A percentile compares a stretch with the other conserved stretches of the same genome.
Conservation (phyloP, 1,140 invertebrate species). For the Neotoxoptera formosana region DNA sequence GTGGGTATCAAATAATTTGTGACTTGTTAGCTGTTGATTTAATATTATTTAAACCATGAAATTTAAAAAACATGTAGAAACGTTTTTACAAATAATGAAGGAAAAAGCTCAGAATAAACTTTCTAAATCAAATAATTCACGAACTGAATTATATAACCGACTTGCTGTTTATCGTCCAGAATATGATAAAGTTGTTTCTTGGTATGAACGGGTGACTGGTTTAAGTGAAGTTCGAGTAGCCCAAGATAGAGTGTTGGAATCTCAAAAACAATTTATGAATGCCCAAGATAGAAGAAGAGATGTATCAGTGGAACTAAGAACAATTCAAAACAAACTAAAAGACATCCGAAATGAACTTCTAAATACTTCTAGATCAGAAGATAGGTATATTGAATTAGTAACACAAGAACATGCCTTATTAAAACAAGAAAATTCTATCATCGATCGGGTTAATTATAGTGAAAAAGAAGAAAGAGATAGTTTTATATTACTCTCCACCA, state of each 20-base stretch:
- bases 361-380: conserved; percentile 73
- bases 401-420: conserved; percentile 64
- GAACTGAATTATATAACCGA: conserved; percentile 38
- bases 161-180: conserved; percentile 42
- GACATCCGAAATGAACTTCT: conserved; percentile 74
- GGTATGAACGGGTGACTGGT: conserved; percentile 65
- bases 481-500: conserved; percentile 72
- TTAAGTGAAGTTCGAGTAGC: conserved; percentile 65
- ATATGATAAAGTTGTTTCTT: conserved; percentile 63
- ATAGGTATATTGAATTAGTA: conserved; percentile 67
- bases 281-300: conserved; percentile 71
- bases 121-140: neutral
- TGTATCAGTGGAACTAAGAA: conserved; percentile 67
- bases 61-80: conserved; percentile 21
- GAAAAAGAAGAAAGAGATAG: conserved; percentile 72
- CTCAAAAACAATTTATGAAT: conserved; percentile 68
- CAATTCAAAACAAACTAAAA: conserved; percentile 70
- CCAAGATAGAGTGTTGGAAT: conserved; percentile 65
- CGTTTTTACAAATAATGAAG: neutral
- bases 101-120: conserved; percentile 15
- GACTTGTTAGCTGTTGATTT: neutral
- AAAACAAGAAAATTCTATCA: conserved; percentile 61
- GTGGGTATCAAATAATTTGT: neutral
- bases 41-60: conserved; percentile 35
- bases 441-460: conserved; percentile 59